Conservation (phyloP, 2,797 vertebrate genomes). For the Pseudopleuronectes americanus region DNA sequence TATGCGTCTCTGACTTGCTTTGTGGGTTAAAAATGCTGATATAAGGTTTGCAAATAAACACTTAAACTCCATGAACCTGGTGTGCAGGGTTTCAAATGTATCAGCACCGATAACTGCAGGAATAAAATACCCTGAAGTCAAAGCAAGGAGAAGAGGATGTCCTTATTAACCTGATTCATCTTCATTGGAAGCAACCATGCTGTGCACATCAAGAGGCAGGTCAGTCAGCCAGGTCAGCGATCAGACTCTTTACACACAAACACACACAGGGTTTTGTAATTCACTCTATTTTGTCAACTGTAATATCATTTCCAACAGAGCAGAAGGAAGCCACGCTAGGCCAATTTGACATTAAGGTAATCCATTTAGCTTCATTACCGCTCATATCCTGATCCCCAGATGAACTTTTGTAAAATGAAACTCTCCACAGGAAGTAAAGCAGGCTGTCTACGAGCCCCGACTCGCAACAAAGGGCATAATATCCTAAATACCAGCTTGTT, state of each 20-base stretch:
- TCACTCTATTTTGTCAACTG: conserved; percentile 14
- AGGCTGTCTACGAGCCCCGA: conserved; percentile 10
- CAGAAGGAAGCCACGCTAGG: conserved; percentile 36
- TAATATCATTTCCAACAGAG: conserved; percentile 46
- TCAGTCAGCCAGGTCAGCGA: conserved; percentile 6
- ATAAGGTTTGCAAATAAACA: no score
- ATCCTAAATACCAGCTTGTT: no score
- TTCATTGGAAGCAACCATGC: conserved; percentile 3
- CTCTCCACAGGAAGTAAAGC: conserved; percentile 24
- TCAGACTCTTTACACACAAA: neutral
- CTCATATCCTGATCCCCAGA: conserved; percentile 55
- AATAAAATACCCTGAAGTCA: neutral
- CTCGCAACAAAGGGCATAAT: conserved; percentile 8
- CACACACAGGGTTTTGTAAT: conserved; percentile 12
- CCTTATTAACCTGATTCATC: neutral
- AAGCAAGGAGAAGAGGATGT: neutral
- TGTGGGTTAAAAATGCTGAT: no score
- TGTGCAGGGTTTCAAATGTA: neutral
- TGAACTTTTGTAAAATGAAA: conserved; percentile 42
- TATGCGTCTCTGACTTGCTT: neutral
- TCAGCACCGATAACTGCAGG: neutral
- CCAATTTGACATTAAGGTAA: conserved; percentile 50
- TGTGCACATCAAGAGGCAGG: conserved; percentile 2
- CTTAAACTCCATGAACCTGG: neutral
- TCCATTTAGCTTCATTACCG: conserved; percentile 59